Conservation (phyloP, 2,888 invertebrate species). For the Pecten maximus region DNA sequence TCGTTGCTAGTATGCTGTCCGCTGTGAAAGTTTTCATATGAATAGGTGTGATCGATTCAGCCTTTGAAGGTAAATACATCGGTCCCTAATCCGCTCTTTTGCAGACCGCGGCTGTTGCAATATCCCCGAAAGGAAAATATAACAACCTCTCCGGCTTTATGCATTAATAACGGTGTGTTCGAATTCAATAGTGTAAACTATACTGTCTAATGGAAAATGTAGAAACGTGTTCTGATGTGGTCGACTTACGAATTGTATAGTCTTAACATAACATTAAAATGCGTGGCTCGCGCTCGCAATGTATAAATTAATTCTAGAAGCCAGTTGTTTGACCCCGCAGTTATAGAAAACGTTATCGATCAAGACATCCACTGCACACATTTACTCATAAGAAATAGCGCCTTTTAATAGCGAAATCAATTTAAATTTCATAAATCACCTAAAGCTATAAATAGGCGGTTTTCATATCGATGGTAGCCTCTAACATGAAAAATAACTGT, state of each 20-base stretch:
- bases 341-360: background rate
- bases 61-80: slow-evolving; percentile 48
- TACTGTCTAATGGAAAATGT: background rate
- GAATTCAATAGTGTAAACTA: background rate
- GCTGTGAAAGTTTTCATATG: slow-evolving; percentile 52
- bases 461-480: background rate
- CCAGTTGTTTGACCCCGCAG: background rate
- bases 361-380: background rate
- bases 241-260: background rate
- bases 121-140: slow-evolving; percentile 38
- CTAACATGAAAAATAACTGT: too few relatives aligned
- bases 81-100: slow-evolving; percentile 53
- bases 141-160: slow-evolving; percentile 8
- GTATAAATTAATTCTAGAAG: background rate
- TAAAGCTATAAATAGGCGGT: background rate
- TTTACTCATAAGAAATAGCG: background rate
- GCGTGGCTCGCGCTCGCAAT: background rate
- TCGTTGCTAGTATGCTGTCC: slow-evolving; percentile 41
- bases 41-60: slow-evolving; percentile 54
- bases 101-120: slow-evolving; percentile 52
- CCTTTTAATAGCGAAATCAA: background rate
- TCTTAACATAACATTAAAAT: slow-evolving; percentile 16
- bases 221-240: background rate
- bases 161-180: slow-evolving; percentile 24
- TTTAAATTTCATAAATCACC: background rate